phyloP scores from a whole-genome alignment of 2,797 vertebrate species.

The Microhierax caerulescens region DNA sequence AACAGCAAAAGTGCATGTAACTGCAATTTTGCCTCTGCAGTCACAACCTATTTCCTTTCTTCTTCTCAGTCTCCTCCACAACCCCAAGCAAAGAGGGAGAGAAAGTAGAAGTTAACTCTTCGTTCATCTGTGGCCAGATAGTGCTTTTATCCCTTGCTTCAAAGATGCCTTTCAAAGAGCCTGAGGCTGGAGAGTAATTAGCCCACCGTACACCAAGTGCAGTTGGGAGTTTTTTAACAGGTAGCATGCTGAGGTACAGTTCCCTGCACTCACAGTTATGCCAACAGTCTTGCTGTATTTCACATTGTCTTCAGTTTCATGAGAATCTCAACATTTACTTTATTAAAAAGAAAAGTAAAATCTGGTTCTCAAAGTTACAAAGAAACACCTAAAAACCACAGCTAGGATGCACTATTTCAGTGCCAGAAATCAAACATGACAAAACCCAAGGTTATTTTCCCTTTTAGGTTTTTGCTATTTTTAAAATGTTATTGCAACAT shows the following conservation, averaged over 20 bases:
- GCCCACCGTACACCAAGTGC: rapidly evolving
- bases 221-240: background rate
- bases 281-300: background rate
- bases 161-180: background rate
- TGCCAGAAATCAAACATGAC: background rate
- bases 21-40: background rate
- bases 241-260: background rate
- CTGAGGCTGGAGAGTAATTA: background rate
- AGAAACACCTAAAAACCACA: background rate
- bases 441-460: background rate
- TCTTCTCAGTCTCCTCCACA: background rate
- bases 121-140: background rate
- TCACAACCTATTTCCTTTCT: background rate
- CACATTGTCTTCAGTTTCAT: background rate
- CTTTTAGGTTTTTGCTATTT: background rate
- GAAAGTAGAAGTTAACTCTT: background rate
- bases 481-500: background rate
- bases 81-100: background rate
- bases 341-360: background rate
- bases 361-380: background rate
- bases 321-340: background rate
- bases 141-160: background rate
- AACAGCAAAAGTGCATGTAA: background rate
- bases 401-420: background rate
- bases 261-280: background rate